These are phyloP conservation scores for Paratrypauchen microcephalus DNA, from an alignment of 2,797 vertebrate species.

Conservation along the genomic window DNA sequence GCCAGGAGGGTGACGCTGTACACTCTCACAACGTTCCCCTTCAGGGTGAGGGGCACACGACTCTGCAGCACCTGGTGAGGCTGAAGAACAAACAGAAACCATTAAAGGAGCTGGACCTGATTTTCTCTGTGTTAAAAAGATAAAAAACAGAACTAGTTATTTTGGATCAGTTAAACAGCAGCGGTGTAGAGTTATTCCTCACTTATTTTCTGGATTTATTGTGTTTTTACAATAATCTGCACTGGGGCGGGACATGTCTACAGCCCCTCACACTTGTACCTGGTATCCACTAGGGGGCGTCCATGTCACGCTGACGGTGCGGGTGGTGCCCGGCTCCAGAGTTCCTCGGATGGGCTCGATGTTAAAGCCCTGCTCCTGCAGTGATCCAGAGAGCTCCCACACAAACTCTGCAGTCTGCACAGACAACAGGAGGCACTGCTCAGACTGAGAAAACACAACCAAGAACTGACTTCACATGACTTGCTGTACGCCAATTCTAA, in stretches of 20 bases:
- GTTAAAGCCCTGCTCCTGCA: slow-evolving; percentile 84
- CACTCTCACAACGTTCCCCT: neutral
- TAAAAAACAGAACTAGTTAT: no score
- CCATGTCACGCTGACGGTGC: slow-evolving; percentile 82
- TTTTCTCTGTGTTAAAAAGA: neutral
- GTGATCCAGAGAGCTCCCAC: slow-evolving; percentile 63
- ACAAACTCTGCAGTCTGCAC: slow-evolving; percentile 80
- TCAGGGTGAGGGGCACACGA: neutral
- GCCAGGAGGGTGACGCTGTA: neutral
- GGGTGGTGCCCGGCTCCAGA: slow-evolving; percentile 75
- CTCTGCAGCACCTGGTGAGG: neutral
- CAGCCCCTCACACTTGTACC: slow-evolving; percentile 27
- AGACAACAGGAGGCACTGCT: no score
- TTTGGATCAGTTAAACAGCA: no score
- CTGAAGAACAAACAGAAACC: neutral
- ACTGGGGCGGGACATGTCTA: no score
- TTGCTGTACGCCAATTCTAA: no score
- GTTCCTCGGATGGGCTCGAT: slow-evolving; percentile 75
- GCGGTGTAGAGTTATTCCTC: no score
- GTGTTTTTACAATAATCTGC: no score
- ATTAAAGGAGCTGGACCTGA: neutral
- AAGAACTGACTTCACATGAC: no score
- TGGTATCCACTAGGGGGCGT: slow-evolving; percentile 75
- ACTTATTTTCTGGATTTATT: no score
- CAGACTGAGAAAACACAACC: no score